Evolutionary conservation across 2,888 invertebrate genomes (phyloP).

Genomic region (Volucella inflata): DNA sequence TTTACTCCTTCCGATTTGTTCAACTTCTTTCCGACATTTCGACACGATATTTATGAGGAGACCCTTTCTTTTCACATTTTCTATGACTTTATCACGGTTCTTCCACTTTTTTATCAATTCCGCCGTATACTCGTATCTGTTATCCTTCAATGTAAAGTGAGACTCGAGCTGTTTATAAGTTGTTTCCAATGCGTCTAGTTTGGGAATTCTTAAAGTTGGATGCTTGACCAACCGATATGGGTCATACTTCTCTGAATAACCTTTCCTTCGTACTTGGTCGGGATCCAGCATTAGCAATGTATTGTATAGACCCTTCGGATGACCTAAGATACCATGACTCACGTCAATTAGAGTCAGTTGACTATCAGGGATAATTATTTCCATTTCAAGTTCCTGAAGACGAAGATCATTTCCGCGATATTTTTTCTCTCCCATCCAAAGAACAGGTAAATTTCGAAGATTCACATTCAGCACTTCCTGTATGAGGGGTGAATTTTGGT

Average conservation of each 20-base stretch:
- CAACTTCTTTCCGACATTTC: slow-evolving; percentile 18
- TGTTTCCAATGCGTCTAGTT: slow-evolving; percentile 75
- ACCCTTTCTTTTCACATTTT: not conserved
- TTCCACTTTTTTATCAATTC: slow-evolving; percentile 51
- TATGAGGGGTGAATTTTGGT: slow-evolving; percentile 81
- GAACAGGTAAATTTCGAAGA: slow-evolving; percentile 79
- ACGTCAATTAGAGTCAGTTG: slow-evolving; percentile 80
- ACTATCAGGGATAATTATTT: slow-evolving; percentile 81
- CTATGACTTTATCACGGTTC: slow-evolving; percentile 19
- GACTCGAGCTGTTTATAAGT: slow-evolving; percentile 77
- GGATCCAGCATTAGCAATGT: slow-evolving; percentile 80
- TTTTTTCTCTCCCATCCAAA: slow-evolving; percentile 82
- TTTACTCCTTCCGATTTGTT: not conserved
- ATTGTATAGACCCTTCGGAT: slow-evolving; percentile 81
- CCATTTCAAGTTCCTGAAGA: slow-evolving; percentile 80
- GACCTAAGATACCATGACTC: slow-evolving; percentile 81
- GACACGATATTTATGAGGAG: not conserved
- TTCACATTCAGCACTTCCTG: slow-evolving; percentile 79
- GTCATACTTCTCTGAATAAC: slow-evolving; percentile 79
- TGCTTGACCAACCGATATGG: slow-evolving; percentile 81
- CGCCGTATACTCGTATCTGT: slow-evolving; percentile 74
- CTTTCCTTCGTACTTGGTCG: slow-evolving; percentile 78
- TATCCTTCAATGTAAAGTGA: slow-evolving; percentile 78
- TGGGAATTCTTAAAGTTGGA: slow-evolving; percentile 79
- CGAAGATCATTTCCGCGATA: slow-evolving; percentile 81